These are phyloP conservation scores for Hartigia nigra DNA, from an alignment of 2,888 invertebrate genomes.

Conservation along the genomic window DNA sequence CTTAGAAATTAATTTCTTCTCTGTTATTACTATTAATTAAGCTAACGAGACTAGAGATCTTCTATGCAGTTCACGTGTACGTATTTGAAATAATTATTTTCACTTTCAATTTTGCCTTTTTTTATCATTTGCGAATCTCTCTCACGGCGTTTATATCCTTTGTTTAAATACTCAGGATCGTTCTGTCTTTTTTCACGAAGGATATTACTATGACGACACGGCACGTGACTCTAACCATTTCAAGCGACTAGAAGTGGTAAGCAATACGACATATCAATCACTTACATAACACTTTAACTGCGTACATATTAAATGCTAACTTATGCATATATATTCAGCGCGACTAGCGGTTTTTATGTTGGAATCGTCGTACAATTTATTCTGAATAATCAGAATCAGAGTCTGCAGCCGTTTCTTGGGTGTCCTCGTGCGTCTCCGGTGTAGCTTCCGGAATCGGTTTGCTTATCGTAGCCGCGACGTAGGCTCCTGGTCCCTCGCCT, in stretches of 20 bases:
- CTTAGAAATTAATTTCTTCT: conserved; percentile 48
- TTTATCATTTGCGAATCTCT: background rate
- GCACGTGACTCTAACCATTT: conserved; percentile 1
- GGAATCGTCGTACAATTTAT: conserved; percentile 47
- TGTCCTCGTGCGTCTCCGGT: conserved; percentile 55
- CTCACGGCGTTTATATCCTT: background rate
- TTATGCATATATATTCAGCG: conserved; percentile 17
- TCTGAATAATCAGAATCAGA: conserved; percentile 70
- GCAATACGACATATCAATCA: conserved; percentile 10
- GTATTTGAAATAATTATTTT: conserved; percentile 1
- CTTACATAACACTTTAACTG: conserved; percentile 9
- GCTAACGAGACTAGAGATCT: background rate
- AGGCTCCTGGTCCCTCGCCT: conserved; percentile 77
- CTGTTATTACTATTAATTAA: conserved; percentile 4
- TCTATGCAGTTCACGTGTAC: background rate
- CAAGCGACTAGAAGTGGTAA: conserved; percentile 11
- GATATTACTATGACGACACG: background rate
- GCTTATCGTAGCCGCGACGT: conserved; percentile 73
- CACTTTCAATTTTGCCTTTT: background rate
- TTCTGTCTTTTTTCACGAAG: background rate
- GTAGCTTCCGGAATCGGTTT: conserved; percentile 59
- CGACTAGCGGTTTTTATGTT: conserved; percentile 11
- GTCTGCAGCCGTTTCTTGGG: conserved; percentile 65
- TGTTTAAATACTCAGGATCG: background rate
- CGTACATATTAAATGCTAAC: conserved; percentile 21